These are phyloP conservation scores for Lasioglossum figueresi DNA, from an alignment of 2,888 invertebrate species.

Conservation along the genomic window DNA sequence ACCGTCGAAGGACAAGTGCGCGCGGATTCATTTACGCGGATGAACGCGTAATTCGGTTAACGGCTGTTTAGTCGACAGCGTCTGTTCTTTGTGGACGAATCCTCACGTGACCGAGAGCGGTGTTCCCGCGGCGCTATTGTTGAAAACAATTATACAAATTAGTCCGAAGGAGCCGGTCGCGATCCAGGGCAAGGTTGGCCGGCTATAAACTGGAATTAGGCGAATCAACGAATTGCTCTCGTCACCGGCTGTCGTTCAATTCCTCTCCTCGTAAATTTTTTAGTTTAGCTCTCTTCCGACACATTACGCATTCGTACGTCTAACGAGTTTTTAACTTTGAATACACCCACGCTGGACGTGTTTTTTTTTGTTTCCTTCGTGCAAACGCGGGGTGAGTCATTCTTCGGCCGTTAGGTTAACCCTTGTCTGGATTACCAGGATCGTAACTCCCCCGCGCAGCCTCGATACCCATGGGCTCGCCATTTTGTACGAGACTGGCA, in stretches of 20 bases:
- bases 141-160: conserved; percentile 55
- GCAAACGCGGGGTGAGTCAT: not conserved
- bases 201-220: conserved; percentile 51
- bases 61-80: not conserved
- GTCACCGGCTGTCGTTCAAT: conserved; percentile 51
- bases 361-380: not conserved
- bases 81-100: not conserved
- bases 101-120: not conserved
- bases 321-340: conserved; percentile 10
- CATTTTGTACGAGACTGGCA: not conserved
- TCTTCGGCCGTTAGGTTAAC: not conserved
- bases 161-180: conserved; percentile 42
- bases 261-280: conserved; percentile 41
- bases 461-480: not conserved
- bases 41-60: conserved; percentile 8
- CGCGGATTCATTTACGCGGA: conserved; percentile 22
- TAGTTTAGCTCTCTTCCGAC: conserved; percentile 21
- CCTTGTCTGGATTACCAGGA: not conserved
- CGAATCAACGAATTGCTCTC: conserved; percentile 59
- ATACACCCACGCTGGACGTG: not conserved
- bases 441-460: conserved; percentile 6
- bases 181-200: conserved; percentile 58
- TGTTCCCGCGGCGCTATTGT: conserved; percentile 44
- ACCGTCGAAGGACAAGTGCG: conserved; percentile 23
- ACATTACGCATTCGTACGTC: not conserved